phyloP scores from a whole-genome alignment of 2,888 invertebrate genomes.

The Deilephila porcellus region DNA sequence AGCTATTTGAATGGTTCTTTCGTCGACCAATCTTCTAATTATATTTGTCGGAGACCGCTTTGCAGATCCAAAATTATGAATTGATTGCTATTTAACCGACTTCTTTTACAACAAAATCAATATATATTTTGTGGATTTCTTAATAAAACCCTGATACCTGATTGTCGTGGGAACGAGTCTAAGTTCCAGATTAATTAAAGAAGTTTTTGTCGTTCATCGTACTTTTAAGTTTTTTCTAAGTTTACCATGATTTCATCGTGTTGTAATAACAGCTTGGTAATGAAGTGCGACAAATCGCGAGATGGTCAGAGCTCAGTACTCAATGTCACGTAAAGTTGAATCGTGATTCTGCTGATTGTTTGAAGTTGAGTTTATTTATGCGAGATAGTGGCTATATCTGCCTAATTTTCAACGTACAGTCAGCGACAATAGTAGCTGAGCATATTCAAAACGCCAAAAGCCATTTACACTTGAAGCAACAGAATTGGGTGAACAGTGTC shows the following conservation, averaged over 20 bases:
- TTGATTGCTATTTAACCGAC: conserved; percentile 17
- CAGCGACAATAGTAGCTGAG: too few relatives aligned
- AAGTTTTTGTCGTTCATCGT: background rate
- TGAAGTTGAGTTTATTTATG: background rate
- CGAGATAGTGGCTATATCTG: too few relatives aligned
- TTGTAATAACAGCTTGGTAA: conserved; percentile 7
- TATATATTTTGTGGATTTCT: too few relatives aligned
- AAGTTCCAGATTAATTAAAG: background rate
- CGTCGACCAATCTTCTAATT: too few relatives aligned
- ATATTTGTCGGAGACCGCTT: too few relatives aligned
- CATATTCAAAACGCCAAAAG: too few relatives aligned
- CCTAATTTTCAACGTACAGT: too few relatives aligned
- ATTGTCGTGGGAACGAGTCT: background rate
- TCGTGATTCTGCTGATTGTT: background rate
- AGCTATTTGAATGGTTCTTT: too few relatives aligned
- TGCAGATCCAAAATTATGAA: background rate
- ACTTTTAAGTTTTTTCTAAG: background rate
- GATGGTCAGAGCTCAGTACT: background rate
- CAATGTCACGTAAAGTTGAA: background rate
- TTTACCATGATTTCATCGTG: background rate
- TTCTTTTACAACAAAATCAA: conserved; percentile 2
- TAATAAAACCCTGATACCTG: too few relatives aligned
- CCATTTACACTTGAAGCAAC: too few relatives aligned
- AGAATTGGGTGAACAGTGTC: too few relatives aligned
- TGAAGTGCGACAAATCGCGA: conserved; percentile 29